A percentile compares a stretch with the other conserved stretches of the same genome.
phyloP scores from a whole-genome alignment of 2,113 vertebrate species.

The Cottus gobio region DNA sequence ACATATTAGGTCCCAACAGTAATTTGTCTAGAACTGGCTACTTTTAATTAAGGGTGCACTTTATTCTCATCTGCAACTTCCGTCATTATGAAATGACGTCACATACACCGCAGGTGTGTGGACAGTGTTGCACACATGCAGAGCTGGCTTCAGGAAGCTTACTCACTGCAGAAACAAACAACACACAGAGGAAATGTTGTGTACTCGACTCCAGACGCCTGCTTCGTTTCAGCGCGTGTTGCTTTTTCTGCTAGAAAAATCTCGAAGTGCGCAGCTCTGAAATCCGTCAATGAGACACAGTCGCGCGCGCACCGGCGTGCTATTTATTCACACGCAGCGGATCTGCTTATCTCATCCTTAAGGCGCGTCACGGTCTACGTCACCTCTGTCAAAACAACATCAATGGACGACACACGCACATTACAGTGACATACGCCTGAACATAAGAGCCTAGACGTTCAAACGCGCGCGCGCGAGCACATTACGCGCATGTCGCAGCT shows the following conservation, averaged over 20 bases:
- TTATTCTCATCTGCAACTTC: background rate
- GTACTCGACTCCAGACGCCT: background rate
- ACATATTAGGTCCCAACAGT: background rate
- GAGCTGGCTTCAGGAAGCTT: background rate
- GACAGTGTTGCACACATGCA: background rate
- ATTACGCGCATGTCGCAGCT: background rate
- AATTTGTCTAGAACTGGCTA: background rate
- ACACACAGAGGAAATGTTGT: background rate
- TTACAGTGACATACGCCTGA: background rate
- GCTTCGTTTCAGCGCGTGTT: background rate
- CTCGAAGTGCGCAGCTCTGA: constrained; percentile 57
- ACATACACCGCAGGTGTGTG: constrained; percentile 39
- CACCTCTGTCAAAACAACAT: constrained; percentile 74
- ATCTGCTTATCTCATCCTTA: constrained; percentile 67
- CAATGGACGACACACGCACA: constrained; percentile 47
- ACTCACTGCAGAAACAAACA: background rate
- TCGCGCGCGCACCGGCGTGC: background rate
- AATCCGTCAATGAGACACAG: constrained; percentile 16
- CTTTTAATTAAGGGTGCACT: background rate
- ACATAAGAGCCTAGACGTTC: background rate
- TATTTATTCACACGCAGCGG: constrained; percentile 36
- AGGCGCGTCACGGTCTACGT: constrained; percentile 74
- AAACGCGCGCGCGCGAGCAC: background rate
- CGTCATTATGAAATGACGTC: constrained; percentile 16
- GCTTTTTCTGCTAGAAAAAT: constrained; percentile 34